Evolutionary conservation across 1,140 invertebrate species (phyloP).

Genomic region (Medauroidea extradentata): DNA sequence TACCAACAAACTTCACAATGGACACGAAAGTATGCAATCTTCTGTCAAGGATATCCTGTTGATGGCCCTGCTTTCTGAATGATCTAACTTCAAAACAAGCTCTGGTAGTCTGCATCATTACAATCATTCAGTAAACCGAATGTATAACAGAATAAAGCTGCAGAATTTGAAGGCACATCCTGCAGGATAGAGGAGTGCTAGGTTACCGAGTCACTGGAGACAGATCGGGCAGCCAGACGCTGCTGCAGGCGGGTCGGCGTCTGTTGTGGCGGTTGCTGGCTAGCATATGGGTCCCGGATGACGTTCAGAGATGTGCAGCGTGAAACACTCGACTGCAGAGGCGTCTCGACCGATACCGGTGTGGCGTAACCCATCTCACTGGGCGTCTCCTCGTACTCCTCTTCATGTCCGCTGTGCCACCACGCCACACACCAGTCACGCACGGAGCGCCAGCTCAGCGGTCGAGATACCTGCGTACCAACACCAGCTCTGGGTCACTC

Average conservation of each 20-base stretch:
- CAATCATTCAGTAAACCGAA: no score
- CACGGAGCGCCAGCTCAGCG: slow-evolving; percentile 55
- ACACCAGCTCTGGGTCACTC: background rate
- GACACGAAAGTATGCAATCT: no score
- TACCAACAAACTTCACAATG: no score
- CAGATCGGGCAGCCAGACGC: slow-evolving; percentile 52
- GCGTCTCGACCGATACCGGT: slow-evolving; percentile 80
- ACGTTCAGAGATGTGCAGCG: slow-evolving; percentile 79
- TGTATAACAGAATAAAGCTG: no score
- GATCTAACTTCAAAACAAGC: no score
- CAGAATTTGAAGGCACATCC: no score
- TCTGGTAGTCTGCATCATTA: no score
- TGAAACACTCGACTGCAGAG: slow-evolving; percentile 72
- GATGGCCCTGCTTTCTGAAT: no score
- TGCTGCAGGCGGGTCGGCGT: slow-evolving; percentile 17
- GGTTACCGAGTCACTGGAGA: slow-evolving; percentile 63
- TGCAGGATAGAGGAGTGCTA: slow-evolving; percentile 14
- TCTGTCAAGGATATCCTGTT: no score
- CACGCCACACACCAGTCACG: slow-evolving; percentile 77
- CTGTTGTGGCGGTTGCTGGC: slow-evolving; percentile 36
- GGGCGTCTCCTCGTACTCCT: slow-evolving; percentile 57
- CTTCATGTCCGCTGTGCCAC: slow-evolving; percentile 78
- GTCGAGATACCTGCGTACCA: slow-evolving; percentile 42
- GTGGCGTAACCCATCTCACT: slow-evolving; percentile 73
- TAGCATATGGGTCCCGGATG: slow-evolving; percentile 64